phyloP scores from a whole-genome alignment of 2,797 vertebrate species.

The Enteromius thamalakanensis region DNA sequence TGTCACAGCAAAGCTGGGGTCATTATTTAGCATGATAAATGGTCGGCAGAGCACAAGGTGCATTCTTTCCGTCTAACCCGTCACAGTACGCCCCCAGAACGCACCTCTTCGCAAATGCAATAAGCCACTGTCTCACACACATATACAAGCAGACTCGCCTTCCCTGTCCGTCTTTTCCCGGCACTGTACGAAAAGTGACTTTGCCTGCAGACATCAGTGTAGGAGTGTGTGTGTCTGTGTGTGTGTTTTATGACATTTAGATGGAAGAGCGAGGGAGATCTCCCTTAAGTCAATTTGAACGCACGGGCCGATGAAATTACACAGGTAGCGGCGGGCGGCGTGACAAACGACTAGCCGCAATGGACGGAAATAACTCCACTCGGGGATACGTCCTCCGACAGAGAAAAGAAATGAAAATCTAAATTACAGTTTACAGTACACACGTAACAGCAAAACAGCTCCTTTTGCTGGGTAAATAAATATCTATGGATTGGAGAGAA shows the following conservation, averaged over 20 bases:
- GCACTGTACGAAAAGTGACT: conserved; percentile 58
- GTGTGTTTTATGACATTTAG: conserved; percentile 73
- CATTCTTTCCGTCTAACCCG: conserved; percentile 70
- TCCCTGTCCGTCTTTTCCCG: conserved; percentile 59
- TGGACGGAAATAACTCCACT: conserved; percentile 72
- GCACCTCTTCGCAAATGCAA: conserved; percentile 65
- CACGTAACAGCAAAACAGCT: conserved; percentile 50
- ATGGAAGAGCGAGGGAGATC: conserved; percentile 66
- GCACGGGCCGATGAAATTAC: conserved; percentile 76
- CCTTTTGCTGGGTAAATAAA: conserved; percentile 55
- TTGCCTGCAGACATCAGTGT: conserved; percentile 64
- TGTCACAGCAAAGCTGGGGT: conserved; percentile 62
- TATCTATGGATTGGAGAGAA: conserved; percentile 49
- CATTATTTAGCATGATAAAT: conserved; percentile 81
- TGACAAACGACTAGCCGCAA: conserved; percentile 75
- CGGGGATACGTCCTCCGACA: conserved; percentile 60
- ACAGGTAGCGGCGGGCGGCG: conserved; percentile 67
- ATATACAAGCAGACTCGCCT: conserved; percentile 41
- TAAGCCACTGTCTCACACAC: conserved; percentile 56
- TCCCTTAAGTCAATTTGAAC: conserved; percentile 79
- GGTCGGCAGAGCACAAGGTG: conserved; percentile 65
- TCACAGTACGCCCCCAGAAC: conserved; percentile 70
- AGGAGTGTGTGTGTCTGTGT: conserved; percentile 63
- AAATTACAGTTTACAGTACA: conserved; percentile 61
- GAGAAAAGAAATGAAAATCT: conserved; percentile 60